Evolutionary conservation across 2,113 vertebrate genomes (phyloP).

Genomic region (Brachyhypopomus gauderio): DNA sequence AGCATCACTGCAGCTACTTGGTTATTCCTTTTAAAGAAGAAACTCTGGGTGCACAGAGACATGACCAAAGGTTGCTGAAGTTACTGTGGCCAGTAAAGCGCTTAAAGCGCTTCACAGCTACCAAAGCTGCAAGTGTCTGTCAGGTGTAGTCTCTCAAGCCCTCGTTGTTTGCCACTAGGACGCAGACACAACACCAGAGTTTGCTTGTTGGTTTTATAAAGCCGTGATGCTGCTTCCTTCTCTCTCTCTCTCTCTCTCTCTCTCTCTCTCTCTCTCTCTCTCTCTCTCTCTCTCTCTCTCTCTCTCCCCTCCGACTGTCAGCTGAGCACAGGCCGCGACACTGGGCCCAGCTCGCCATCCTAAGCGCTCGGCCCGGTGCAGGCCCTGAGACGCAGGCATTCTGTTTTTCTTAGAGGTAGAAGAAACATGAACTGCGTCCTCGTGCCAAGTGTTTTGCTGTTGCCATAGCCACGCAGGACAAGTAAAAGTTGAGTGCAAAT

Average conservation of each 20-base stretch:
- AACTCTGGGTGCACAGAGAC: not conserved
- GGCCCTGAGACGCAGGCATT: not conserved
- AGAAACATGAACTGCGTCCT: not conserved
- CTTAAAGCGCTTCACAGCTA: not conserved
- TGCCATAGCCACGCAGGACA: not conserved
- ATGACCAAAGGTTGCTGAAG: not conserved
- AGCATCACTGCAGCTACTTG: conserved; percentile 24
- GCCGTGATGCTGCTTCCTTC: not conserved
- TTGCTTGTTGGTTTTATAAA: conserved; percentile 9
- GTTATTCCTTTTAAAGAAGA: conserved; percentile 12
- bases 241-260: conserved; percentile 16
- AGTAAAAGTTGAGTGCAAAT: conserved; percentile 9
- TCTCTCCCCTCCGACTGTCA: not conserved
- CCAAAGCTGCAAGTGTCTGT: not conserved
- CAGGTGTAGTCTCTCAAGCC: not conserved
- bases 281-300: conserved; percentile 15
- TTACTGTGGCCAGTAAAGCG: not conserved
- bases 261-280: conserved; percentile 1
- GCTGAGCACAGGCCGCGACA: not conserved
- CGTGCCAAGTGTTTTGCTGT: conserved; percentile 25
- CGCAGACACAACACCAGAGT: not conserved
- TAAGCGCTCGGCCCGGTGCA: not conserved
- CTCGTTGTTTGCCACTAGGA: conserved; percentile 1
- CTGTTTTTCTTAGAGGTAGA: conserved; percentile 24
- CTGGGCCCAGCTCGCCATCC: not conserved